Evolutionary conservation across 2,888 invertebrate genomes (phyloP).

Genomic region (Tuberolachnus salignus): DNA sequence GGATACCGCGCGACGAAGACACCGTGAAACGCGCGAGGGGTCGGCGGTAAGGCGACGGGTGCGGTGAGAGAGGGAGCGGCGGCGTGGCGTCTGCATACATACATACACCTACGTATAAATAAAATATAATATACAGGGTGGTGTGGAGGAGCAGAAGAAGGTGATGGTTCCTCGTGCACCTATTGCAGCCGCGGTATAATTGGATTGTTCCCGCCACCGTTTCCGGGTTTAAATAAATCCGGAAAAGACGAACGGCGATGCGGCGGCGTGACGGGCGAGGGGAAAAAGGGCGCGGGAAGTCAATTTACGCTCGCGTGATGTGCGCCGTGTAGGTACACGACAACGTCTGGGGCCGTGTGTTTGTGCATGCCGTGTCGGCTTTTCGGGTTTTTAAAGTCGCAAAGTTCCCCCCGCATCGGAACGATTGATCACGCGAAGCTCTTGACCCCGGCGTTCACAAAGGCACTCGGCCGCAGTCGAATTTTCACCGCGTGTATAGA

Average conservation of each 20-base stretch:
- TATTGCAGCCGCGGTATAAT: slow-evolving; percentile 9
- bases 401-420: slow-evolving; percentile 4
- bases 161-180: background rate
- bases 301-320: slow-evolving; percentile 44
- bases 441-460: slow-evolving; percentile 19
- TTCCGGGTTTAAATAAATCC: slow-evolving; percentile 17
- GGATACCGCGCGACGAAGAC: background rate
- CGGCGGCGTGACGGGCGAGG: background rate
- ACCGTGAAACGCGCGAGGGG: too few species aligned
- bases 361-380: slow-evolving; percentile 18
- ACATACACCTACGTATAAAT: background rate
- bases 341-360: slow-evolving; percentile 2
- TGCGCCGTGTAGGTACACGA: slow-evolving; percentile 16
- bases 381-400: slow-evolving; percentile 33
- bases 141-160: background rate
- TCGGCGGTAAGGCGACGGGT: background rate
- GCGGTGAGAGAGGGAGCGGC: too few species aligned
- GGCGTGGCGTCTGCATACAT: too few species aligned
- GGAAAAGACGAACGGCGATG: slow-evolving; percentile 16
- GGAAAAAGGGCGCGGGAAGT: slow-evolving; percentile 14
- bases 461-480: slow-evolving; percentile 3
- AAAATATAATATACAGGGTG: slow-evolving; percentile 3
- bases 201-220: slow-evolving; percentile 28
- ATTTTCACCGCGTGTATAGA: background rate
- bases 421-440: slow-evolving; percentile 52